These are phyloP conservation scores for Sterrhoptilus dennistouni DNA, from an alignment of 2,113 vertebrate genomes.

Conservation along the genomic window DNA sequence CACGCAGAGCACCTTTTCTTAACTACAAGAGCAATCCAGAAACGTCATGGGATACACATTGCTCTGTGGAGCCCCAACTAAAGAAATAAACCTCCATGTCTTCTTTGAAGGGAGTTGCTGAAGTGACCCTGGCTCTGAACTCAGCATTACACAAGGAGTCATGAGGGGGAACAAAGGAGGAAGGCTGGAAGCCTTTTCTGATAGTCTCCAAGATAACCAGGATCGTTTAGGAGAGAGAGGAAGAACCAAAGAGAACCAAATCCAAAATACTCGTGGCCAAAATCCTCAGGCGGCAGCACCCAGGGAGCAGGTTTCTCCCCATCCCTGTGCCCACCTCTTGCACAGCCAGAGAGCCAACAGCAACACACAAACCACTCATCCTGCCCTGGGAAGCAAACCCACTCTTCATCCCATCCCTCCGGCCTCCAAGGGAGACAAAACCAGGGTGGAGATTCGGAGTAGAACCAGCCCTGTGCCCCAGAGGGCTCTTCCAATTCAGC, in stretches of 20 bases:
- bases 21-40: neutral
- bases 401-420: neutral
- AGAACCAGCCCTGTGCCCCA: neutral
- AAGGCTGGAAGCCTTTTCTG: neutral
- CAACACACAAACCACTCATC: neutral
- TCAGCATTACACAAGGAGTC: neutral
- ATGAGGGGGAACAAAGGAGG: neutral
- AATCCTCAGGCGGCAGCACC: neutral
- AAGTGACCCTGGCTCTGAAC: neutral
- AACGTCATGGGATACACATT: neutral
- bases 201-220: neutral
- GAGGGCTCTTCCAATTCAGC: neutral
- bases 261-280: rapidly evolving
- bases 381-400: neutral
- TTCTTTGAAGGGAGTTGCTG: neutral
- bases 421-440: neutral
- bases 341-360: neutral
- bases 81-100: neutral
- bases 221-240: neutral
- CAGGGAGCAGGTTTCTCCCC: neutral
- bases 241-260: neutral
- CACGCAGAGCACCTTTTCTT: neutral
- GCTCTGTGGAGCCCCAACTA: neutral
- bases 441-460: rapidly evolving
- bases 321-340: too few species aligned